These are phyloP conservation scores for Pteruthius melanotis DNA, from an alignment of 2,113 vertebrate genomes.

Conservation along the genomic window DNA sequence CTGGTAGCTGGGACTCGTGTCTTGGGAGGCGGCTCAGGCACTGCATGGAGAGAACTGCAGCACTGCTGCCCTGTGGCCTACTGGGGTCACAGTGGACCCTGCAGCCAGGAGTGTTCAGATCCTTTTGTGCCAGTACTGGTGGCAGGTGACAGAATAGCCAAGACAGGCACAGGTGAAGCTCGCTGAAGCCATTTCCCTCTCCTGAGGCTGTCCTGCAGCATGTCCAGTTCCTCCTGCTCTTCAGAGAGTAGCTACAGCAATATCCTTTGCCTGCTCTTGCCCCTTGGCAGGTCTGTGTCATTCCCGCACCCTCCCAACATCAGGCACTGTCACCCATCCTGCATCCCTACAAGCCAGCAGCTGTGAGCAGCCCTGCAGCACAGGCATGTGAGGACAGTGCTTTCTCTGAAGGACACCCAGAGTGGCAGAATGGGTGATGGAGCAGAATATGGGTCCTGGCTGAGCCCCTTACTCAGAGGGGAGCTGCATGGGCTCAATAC, in stretches of 20 bases:
- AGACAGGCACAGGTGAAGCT: neutral
- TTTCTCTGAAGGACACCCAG: neutral
- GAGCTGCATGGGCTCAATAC: neutral
- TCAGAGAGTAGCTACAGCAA: neutral
- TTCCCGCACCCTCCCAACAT: no score
- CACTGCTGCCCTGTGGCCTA: neutral
- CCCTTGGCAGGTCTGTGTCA: neutral
- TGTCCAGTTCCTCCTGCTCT: neutral
- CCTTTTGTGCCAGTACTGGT: fast-evolving
- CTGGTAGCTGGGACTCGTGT: neutral
- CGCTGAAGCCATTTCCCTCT: neutral
- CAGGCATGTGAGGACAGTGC: fast-evolving
- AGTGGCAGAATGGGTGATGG: neutral
- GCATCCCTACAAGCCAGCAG: neutral
- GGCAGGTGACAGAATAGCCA: neutral
- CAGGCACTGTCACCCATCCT: neutral
- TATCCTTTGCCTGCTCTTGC: neutral
- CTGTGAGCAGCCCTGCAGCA: neutral
- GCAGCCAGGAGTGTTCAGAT: fast-evolving
- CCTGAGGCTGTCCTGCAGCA: neutral
- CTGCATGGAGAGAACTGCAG: neutral
- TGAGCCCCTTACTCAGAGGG: fast-evolving
- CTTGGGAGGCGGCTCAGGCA: neutral
- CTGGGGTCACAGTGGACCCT: neutral
- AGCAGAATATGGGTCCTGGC: neutral